A percentile compares a stretch with the other conserved stretches of the same genome.
phyloP scores from a whole-genome alignment of 2,888 invertebrate species.

The Cenopis cana region DNA sequence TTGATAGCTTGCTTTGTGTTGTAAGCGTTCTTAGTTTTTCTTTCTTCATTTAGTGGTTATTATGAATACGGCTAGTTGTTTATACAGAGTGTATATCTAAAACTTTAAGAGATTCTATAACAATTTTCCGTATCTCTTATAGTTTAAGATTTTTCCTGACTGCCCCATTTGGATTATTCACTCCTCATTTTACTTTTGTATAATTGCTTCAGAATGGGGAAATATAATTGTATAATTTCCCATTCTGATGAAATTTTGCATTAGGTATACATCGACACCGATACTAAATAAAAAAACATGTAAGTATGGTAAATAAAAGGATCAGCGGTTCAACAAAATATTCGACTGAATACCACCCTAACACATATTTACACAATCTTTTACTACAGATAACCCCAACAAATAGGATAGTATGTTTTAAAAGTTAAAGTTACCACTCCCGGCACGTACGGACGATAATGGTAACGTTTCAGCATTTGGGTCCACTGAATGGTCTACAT shows the following conservation, averaged over 20 bases:
- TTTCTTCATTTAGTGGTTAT: constrained; percentile 13
- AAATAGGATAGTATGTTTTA: constrained; percentile 54
- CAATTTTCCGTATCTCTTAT: too few relatives aligned
- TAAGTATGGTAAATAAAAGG: too few relatives aligned
- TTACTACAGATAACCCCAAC: constrained; percentile 47
- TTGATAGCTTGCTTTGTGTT: constrained; percentile 30
- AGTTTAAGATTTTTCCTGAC: too few relatives aligned
- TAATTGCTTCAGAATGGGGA: too few relatives aligned
- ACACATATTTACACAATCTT: constrained; percentile 39
- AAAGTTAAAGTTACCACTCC: constrained; percentile 57
- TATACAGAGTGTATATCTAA: background rate
- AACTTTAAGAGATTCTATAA: too few relatives aligned
- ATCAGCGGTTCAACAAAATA: constrained; percentile 2
- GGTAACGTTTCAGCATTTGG: constrained; percentile 54
- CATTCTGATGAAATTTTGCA: too few relatives aligned
- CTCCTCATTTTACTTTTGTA: too few relatives aligned
- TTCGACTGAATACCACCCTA: constrained; percentile 9
- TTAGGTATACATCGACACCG: too few relatives aligned
- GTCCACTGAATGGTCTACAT: constrained; percentile 58
- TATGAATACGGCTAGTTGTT: constrained; percentile 1
- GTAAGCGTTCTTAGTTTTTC: background rate
- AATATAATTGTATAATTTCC: too few relatives aligned
- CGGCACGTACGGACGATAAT: constrained; percentile 63
- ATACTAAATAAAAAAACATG: too few relatives aligned
- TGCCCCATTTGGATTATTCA: too few relatives aligned